phyloP scores from a whole-genome alignment of 2,113 vertebrate genomes.

The Ageneiosus marmoratus region DNA sequence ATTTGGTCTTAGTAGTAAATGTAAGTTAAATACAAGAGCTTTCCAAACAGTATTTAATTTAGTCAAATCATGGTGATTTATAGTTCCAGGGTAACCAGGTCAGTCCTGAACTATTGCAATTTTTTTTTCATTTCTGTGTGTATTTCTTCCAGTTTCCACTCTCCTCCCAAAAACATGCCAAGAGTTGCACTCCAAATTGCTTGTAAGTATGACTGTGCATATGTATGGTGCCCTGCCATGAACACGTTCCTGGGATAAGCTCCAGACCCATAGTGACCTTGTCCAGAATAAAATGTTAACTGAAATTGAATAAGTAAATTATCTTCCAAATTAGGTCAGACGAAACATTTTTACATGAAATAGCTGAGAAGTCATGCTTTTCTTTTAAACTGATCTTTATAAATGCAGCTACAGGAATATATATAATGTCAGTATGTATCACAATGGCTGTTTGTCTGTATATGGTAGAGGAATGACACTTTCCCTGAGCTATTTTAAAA shows the following conservation, averaged over 20 bases:
- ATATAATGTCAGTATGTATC: background rate
- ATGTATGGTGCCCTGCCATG: background rate
- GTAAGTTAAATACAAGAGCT: background rate
- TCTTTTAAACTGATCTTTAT: background rate
- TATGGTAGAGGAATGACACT: conserved; percentile 1
- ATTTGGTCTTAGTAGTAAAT: background rate
- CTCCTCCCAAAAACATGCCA: background rate
- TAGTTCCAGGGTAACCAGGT: background rate
- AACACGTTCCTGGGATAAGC: background rate
- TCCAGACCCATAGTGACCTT: background rate
- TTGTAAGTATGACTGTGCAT: background rate
- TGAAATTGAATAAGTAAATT: background rate
- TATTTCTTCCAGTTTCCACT: background rate
- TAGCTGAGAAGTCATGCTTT: background rate
- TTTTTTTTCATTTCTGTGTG: background rate
- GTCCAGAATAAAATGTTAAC: background rate
- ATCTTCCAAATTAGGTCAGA: background rate
- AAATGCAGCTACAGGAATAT: background rate
- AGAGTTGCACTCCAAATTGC: background rate
- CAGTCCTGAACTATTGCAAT: background rate
- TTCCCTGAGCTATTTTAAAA: background rate
- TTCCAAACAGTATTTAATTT: background rate
- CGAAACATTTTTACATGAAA: background rate
- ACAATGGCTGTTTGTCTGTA: background rate
- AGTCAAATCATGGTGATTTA: background rate